Conservation (phyloP, 2,888 invertebrate species). For the Erebia palarica region DNA sequence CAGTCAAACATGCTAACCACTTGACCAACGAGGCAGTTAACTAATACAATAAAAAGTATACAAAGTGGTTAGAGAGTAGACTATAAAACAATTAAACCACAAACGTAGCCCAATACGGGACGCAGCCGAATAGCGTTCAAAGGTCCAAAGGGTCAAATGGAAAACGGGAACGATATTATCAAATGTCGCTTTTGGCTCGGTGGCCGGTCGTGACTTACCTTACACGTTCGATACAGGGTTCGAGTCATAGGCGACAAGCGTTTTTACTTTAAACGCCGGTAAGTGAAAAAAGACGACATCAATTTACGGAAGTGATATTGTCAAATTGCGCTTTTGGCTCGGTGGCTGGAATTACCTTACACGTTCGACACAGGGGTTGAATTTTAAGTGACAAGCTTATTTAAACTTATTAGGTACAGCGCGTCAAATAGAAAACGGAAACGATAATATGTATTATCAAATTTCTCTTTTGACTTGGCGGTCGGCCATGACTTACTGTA, state of each 20-base stretch:
- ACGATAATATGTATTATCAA: no score
- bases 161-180: slow-evolving; percentile 77
- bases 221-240: slow-evolving; percentile 55
- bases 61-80: background rate
- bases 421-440: no score
- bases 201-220: slow-evolving; percentile 79
- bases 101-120: slow-evolving; percentile 42
- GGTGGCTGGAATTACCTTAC: slow-evolving; percentile 78
- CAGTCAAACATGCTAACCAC: no score
- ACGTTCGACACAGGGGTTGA: slow-evolving; percentile 42
- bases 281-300: slow-evolving; percentile 50
- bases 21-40: no score
- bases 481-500: no score
- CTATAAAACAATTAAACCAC: slow-evolving; percentile 15
- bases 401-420: no score
- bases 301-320: slow-evolving; percentile 63
- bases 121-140: slow-evolving; percentile 54
- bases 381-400: no score
- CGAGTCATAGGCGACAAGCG: slow-evolving; percentile 45
- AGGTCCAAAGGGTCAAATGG: slow-evolving; percentile 66
- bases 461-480: no score
- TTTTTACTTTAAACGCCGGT: slow-evolving; percentile 30
- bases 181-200: slow-evolving; percentile 74
- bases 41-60: background rate
- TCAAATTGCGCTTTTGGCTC: slow-evolving; percentile 75